Percentiles rank a stretch among this genome's conserved stretches.
Evolutionary conservation across 1,140 invertebrate species (phyloP).

Genomic region (Pararge aegeria): DNA sequence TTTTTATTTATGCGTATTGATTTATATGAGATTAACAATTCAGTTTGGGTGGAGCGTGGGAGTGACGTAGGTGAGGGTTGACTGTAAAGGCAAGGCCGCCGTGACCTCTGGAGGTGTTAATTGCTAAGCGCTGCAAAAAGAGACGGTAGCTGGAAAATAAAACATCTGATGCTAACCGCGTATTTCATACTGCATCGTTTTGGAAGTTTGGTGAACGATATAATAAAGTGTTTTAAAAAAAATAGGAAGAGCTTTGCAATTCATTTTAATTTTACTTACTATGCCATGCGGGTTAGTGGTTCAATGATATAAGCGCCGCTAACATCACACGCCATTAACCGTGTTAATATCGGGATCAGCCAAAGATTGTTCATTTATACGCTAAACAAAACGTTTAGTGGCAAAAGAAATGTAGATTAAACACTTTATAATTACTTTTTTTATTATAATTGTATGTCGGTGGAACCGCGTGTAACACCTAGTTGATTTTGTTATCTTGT

Average conservation of each 20-base stretch:
- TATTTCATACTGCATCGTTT: background rate
- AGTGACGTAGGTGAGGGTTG: constrained; percentile 44
- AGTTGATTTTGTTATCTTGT: background rate
- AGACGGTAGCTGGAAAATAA: constrained; percentile 4
- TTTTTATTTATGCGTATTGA: constrained; percentile 54
- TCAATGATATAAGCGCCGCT: no score
- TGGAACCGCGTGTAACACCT: no score
- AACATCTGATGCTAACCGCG: background rate
- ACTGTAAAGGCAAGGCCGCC: constrained; percentile 30
- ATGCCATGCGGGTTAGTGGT: no score
- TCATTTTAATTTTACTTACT: no score
- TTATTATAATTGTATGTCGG: no score
- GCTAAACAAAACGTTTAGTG: no score
- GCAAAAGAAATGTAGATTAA: no score
- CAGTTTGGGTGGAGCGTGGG: constrained; percentile 33
- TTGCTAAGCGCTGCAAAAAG: constrained; percentile 30
- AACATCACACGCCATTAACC: no score
- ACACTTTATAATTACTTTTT: background rate
- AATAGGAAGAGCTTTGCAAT: no score
- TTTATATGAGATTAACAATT: constrained; percentile 34
- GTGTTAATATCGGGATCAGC: no score
- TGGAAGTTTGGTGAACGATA: background rate
- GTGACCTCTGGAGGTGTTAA: constrained; percentile 58
- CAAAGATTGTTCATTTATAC: no score
- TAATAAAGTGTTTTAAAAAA: no score